phyloP scores from a whole-genome alignment of 2,888 invertebrate species.

The Ashinkailepas kermadecensis region DNA sequence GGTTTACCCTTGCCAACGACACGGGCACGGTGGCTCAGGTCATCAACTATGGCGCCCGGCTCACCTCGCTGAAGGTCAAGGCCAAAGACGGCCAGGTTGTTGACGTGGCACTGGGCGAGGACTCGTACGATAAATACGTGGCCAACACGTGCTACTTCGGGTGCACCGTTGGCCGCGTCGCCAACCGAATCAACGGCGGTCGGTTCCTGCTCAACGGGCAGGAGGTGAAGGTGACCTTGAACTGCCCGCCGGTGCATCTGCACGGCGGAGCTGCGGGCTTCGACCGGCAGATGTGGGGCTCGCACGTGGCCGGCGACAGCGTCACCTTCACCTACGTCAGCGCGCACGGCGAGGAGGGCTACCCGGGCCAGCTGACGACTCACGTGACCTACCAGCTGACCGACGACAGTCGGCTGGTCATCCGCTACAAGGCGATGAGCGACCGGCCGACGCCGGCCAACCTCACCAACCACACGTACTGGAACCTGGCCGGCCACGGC shows the following conservation, averaged over 20 bases:
- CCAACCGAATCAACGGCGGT: conserved; percentile 68
- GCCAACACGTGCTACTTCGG: conserved; percentile 59
- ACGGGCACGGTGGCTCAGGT: conserved; percentile 17
- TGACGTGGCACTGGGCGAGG: neutral
- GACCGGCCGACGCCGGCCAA: conserved; percentile 76
- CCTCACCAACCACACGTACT: conserved; percentile 79
- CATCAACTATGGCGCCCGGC: conserved; percentile 19
- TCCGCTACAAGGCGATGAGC: conserved; percentile 66
- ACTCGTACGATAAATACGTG: neutral
- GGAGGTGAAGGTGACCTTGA: conserved; percentile 61
- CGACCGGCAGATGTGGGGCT: conserved; percentile 68
- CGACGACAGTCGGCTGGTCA: conserved; percentile 49
- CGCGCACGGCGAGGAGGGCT: conserved; percentile 74
- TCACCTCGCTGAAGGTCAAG: conserved; percentile 11
- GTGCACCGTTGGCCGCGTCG: conserved; percentile 75
- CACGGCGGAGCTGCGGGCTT: conserved; percentile 81
- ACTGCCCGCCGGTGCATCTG: conserved; percentile 61
- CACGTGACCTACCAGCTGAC: conserved; percentile 41
- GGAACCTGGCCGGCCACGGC: conserved; percentile 81
- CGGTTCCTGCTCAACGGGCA: conserved; percentile 60
- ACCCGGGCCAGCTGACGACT: conserved; percentile 71
- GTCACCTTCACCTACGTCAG: conserved; percentile 69
- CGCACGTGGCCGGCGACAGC: conserved; percentile 51
- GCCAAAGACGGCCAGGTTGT: neutral
- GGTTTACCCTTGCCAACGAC: neutral